phyloP scores from a whole-genome alignment of 2,113 vertebrate genomes.

The Thryonomys swinderianus region DNA sequence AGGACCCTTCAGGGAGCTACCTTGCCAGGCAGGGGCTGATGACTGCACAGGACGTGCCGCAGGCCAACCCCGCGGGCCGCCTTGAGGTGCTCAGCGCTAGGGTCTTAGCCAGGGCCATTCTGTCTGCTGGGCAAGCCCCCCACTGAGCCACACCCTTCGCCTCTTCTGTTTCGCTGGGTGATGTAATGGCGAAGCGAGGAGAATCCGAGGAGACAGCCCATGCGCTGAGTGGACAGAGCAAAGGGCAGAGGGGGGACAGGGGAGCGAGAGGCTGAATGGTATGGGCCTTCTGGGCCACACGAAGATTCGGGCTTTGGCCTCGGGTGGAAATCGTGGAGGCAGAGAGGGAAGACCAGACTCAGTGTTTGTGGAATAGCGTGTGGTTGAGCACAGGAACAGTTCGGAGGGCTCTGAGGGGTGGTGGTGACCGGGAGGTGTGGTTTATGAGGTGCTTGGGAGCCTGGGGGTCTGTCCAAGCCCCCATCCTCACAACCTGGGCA shows the following conservation, averaged over 20 bases:
- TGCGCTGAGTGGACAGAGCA: background rate
- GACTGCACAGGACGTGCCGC: background rate
- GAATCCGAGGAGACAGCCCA: fast-evolving
- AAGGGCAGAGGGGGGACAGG: background rate
- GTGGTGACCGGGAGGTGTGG: background rate
- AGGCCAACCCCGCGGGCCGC: too few relatives aligned
- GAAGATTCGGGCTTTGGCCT: background rate
- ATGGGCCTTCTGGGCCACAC: fast-evolving
- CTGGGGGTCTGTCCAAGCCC: fast-evolving
- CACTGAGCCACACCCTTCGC: background rate
- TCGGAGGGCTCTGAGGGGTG: too few relatives aligned
- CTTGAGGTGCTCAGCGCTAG: background rate
- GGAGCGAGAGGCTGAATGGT: fast-evolving
- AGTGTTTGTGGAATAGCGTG: too few relatives aligned
- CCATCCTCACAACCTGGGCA: fast-evolving
- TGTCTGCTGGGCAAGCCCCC: background rate
- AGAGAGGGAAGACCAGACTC: background rate
- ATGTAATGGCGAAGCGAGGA: background rate
- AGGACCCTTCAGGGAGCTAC: fast-evolving
- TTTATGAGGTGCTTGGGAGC: background rate
- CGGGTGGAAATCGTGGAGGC: background rate
- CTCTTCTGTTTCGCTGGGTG: background rate
- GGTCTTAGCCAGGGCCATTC: background rate
- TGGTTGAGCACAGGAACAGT: background rate
- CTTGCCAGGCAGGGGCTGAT: background rate